These are phyloP conservation scores for Morus bassanus DNA, from an alignment of 2,797 vertebrate genomes.

Conservation along the genomic window DNA sequence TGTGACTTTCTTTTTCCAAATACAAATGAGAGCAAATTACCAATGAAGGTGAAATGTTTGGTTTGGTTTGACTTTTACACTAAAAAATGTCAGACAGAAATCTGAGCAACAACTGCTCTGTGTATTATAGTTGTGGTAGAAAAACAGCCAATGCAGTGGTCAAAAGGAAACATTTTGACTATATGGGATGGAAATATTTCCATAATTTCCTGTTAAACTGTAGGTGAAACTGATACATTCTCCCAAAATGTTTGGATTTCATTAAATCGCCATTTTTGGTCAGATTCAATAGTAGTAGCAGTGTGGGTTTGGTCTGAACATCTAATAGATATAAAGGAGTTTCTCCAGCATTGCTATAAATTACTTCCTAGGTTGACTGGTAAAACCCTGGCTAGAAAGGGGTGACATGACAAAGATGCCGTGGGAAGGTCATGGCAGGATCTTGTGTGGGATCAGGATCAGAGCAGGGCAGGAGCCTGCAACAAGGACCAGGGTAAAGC, in stretches of 20 bases:
- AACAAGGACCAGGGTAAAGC: background rate
- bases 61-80: background rate
- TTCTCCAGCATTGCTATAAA: background rate
- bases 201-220: background rate
- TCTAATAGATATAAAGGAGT: background rate
- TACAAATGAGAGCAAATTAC: background rate
- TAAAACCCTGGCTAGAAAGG: background rate
- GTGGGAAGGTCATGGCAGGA: fast-evolving
- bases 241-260: background rate
- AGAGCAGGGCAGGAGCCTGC: background rate
- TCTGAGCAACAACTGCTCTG: background rate
- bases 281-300: background rate
- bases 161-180: background rate
- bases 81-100: background rate
- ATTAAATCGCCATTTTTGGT: background rate
- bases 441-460: background rate
- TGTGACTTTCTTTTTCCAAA: background rate
- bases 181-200: background rate
- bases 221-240: background rate
- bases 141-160: background rate
- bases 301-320: background rate
- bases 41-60: background rate
- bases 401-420: background rate
- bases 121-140: background rate
- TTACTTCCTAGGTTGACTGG: background rate